Base-by-base conservation (phyloP, 2,888 invertebrate species). In the Trichopria drosophilae region DNA sequence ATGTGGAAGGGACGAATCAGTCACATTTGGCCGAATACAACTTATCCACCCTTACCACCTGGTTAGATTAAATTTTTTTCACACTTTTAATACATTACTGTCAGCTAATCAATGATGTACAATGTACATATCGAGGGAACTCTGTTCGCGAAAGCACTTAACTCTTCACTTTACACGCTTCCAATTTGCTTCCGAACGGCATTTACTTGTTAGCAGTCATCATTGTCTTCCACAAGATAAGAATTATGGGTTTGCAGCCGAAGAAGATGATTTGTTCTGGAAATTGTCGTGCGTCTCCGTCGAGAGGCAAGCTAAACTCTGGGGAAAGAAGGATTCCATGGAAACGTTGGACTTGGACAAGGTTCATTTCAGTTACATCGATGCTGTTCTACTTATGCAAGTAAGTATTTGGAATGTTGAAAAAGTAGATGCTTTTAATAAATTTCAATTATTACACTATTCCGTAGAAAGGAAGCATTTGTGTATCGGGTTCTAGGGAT, bases 401-500 rank as follows among this genome's bases (percentile, higher is more conserved):
- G 83, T 82, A 68, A 73, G 80, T 77, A 57, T 36, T 45, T 48
- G n/a, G 43, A 39, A 24, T 15, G 19, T 26, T 7, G 28, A 29
- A 3, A 29, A 22, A 22, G 12, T 37, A 24, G 49, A 50, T 12
- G 23, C 16, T 16, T 22, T 41, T 44, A 18, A 19, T 28, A 28
- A 24, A 15, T 40, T 10, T n/a, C 15, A 37, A 18, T n/a, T 40
- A 36, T 6, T 35, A 4, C 2, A 12, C 10, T 28, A 51, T 23
- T 52, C 53, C 55, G 12, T 20, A 73, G 73, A 56, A 57, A 53
- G 73, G 72, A 43, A 62, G 44, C 22, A 55, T 65, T 24, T 82
- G 82, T 66, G 71, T 83, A 60, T 82, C 83, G 10, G 84, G 83
- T 23, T 82, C 82, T 6, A 76, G 83, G 60, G 83, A 84, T 67